These are phyloP conservation scores for Notechis scutatus DNA, from an alignment of 2,113 vertebrate species.

Conservation along the genomic window DNA sequence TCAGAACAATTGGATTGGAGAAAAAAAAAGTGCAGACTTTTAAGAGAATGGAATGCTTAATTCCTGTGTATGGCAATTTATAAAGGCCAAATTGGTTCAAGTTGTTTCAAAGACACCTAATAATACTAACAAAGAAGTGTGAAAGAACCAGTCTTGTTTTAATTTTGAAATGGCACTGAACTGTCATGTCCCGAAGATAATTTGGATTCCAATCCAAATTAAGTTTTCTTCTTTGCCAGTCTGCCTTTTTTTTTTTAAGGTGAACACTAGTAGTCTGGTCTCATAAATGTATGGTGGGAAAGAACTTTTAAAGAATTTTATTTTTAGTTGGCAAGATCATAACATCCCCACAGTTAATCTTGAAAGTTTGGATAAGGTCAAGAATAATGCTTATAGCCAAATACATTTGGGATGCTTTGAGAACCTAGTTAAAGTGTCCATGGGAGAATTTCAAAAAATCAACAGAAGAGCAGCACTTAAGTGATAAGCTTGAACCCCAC, in stretches of 20 bases:
- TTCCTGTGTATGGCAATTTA: constrained; percentile 10
- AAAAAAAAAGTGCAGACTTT: constrained; percentile 30
- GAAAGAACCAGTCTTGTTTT: constrained; percentile 18
- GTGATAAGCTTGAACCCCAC: neutral
- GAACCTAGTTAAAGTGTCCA: neutral
- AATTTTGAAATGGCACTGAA: constrained; percentile 39
- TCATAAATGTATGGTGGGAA: neutral
- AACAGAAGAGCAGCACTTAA: neutral
- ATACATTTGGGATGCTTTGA: neutral
- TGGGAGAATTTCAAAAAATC: neutral
- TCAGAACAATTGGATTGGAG: constrained; percentile 34
- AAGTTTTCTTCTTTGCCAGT: constrained; percentile 12
- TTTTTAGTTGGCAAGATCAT: neutral
- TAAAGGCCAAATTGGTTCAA: constrained; percentile 25
- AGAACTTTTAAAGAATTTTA: neutral
- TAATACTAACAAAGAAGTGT: constrained; percentile 29
- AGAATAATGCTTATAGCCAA: neutral
- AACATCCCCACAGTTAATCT: neutral
- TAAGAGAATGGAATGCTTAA: constrained; percentile 27
- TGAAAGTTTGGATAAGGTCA: neutral
- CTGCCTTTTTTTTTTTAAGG: neutral
- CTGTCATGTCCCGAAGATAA: constrained; percentile 9
- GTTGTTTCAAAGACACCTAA: constrained; percentile 42
- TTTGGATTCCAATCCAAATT: neutral
- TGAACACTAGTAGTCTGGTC: constrained; percentile 1